Base-by-base conservation (phyloP, 1,140 invertebrate species). In the Dendrolimus punctatus region DNA sequence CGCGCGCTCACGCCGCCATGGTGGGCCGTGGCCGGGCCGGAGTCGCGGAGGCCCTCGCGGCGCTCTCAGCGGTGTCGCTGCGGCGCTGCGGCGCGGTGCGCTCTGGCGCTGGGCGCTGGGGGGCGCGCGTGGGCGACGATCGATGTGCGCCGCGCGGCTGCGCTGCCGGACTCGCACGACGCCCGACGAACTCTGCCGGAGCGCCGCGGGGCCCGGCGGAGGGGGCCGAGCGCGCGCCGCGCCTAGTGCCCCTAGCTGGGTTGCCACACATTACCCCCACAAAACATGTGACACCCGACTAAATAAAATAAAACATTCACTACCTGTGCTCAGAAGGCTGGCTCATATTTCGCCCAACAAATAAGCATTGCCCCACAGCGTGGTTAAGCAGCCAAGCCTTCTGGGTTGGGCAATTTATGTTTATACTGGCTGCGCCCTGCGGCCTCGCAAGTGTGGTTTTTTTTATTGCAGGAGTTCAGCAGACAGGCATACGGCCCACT, bases 1-100 rank as follows among this genome's bases (percentile, higher is more conserved):
- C 79, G 80, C 80, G 78, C 73, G 80, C 69, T 81, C 73, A 85
- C 83, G 83, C 80, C 81, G 79, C 78, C 80, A 82, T 79, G 73
- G 71, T 79, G 73, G 72, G 75, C 76, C 73, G 62, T 71, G 76
- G 70, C 72, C 76, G 76, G 76, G 74, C 67, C 71, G 73, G 74
- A 71, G 72, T 78, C 78, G 69, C 72, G 71, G 73, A 66, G 59
- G 68, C 71, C 72, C 77, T 60, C 55, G 58, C 23, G 23, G 23
- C 23, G 23, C 23, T 23, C 23, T 23, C 23, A 23, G 23, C 23
- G 23, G 23, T 23, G 23, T 23, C 23, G 23, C 23, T 23, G 23
- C 23, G 23, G 23, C 23, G 23, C 23, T 23, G 72, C 64, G 62
- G 54, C 65, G 78, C 59, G 67, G 66, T 73, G 73, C 78, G 76